Evolutionary conservation across 2,888 invertebrate species (phyloP).

Genomic region (Lepidochrysops patricia): DNA sequence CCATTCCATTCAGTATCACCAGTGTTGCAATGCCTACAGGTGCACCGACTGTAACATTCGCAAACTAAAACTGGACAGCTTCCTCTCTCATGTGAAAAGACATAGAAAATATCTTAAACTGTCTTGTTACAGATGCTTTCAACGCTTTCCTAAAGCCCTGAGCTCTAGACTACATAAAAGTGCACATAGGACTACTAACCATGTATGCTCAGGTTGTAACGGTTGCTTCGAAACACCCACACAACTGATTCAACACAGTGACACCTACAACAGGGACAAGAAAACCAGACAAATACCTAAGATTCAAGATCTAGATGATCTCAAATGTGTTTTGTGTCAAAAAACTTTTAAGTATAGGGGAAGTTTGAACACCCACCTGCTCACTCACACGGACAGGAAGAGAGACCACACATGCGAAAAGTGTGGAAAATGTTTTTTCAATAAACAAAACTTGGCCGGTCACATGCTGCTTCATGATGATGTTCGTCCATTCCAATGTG

Average conservation of each 20-base stretch:
- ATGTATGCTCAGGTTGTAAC: slow-evolving; percentile 46
- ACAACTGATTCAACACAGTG: slow-evolving; percentile 37
- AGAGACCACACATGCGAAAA: slow-evolving; percentile 48
- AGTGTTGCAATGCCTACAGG: slow-evolving; percentile 75
- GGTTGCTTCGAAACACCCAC: slow-evolving; percentile 33
- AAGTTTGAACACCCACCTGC: slow-evolving; percentile 64
- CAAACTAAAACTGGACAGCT: slow-evolving; percentile 40
- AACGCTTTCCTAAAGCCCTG: slow-evolving; percentile 31
- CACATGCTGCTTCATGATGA: slow-evolving; percentile 48
- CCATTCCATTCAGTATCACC: slow-evolving; percentile 76
- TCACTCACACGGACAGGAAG: slow-evolving; percentile 67
- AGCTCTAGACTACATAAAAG: slow-evolving; percentile 32
- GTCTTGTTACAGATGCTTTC: slow-evolving; percentile 46
- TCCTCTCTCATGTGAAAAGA: slow-evolving; percentile 68
- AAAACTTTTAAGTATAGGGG: slow-evolving; percentile 42
- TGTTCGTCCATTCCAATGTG: slow-evolving; percentile 43
- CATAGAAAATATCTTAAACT: slow-evolving; percentile 75
- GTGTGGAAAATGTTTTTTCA: slow-evolving; percentile 47
- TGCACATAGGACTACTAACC: slow-evolving; percentile 31
- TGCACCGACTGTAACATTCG: slow-evolving; percentile 75
- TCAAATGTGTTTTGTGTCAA: slow-evolving; percentile 44
- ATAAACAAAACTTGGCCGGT: slow-evolving; percentile 35
- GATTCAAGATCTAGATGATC: slow-evolving; percentile 27
- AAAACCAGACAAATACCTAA: slow-evolving; percentile 27
- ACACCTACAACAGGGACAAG: slow-evolving; percentile 34